Percentiles rank a stretch among this genome's conserved stretches.
Evolutionary conservation across 2,797 vertebrate genomes (phyloP).

Genomic region (Microctenopoma steveboyesi): DNA sequence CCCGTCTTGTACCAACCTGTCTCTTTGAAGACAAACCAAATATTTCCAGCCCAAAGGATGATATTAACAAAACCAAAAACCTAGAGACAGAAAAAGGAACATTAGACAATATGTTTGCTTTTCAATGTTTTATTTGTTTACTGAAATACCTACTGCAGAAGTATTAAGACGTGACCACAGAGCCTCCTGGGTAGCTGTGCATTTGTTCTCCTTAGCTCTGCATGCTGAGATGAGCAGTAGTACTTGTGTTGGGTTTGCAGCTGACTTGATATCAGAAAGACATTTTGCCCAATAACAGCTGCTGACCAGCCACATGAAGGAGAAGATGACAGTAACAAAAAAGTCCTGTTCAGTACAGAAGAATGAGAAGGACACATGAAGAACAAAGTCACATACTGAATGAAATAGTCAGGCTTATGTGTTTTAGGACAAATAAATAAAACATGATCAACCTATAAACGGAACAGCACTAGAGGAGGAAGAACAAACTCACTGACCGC

Average conservation of each 20-base stretch:
- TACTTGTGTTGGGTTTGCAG: constrained; percentile 90
- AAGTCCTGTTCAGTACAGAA: constrained; percentile 87
- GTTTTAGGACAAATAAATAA: not conserved
- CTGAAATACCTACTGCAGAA: constrained; percentile 88
- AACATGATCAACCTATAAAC: not conserved
- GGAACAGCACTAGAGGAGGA: not conserved
- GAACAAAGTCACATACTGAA: not conserved
- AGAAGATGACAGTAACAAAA: constrained; percentile 93
- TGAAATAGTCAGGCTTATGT: not conserved
- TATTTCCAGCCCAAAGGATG: constrained; percentile 96
- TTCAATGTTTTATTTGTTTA: not conserved
- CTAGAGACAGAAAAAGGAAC: constrained; percentile 70
- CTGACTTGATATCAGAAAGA: constrained; percentile 92
- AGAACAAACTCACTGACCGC: constrained; percentile 87
- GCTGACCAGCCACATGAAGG: constrained; percentile 93
- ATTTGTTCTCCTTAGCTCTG: constrained; percentile 90
- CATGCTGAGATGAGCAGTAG: constrained; percentile 94
- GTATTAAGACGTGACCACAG: constrained; percentile 94
- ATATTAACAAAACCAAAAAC: constrained; percentile 98
- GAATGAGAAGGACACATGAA: constrained; percentile 1
- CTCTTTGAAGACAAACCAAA: constrained; percentile 99
- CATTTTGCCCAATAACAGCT: constrained; percentile 96
- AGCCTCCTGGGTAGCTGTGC: constrained; percentile 87
- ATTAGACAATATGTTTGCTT: not conserved
- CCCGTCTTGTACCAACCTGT: constrained; percentile 95